These are phyloP conservation scores for Salpingus planirostris DNA, from an alignment of 2,888 invertebrate genomes.

Conservation along the genomic window DNA sequence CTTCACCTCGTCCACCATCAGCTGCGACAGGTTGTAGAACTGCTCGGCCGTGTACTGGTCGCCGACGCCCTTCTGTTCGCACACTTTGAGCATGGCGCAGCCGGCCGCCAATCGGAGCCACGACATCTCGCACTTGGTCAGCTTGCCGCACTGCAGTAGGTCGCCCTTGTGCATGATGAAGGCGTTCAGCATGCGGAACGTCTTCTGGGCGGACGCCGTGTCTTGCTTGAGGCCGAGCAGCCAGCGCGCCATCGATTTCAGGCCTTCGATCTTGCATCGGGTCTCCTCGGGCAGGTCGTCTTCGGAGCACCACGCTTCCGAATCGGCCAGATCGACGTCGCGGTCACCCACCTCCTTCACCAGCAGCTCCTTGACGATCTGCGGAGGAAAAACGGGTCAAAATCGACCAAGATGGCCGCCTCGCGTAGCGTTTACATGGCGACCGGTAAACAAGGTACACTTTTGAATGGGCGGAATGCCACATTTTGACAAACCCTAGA, in stretches of 20 bases:
- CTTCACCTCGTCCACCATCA: conserved; percentile 78
- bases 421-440: too few species aligned
- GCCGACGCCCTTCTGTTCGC: conserved; percentile 92
- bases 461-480: too few species aligned
- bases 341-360: conserved; percentile 64
- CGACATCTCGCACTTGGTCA: conserved; percentile 83
- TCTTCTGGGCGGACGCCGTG: conserved; percentile 81
- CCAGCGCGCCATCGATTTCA: conserved; percentile 97
- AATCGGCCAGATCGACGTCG: conserved; percentile 31
- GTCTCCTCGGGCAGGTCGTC: conserved; percentile 86
- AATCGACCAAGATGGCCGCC: too few species aligned
- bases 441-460: too few species aligned
- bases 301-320: conserved; percentile 67
- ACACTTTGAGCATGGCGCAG: conserved; percentile 92
- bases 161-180: conserved; percentile 82
- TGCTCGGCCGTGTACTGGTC: conserved; percentile 92
- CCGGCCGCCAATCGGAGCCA: conserved; percentile 88
- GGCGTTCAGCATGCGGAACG: conserved; percentile 88
- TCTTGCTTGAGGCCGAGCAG: conserved; percentile 83
- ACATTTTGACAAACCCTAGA: too few species aligned
- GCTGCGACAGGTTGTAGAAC: conserved; percentile 85
- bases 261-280: conserved; percentile 83
- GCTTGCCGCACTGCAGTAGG: conserved; percentile 56
- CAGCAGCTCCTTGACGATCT: conserved; percentile 90
- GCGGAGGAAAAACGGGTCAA: conserved; percentile 18